These are phyloP conservation scores for Cyanoderma ruficeps DNA, from an alignment of 2,113 vertebrate genomes.

Conservation along the genomic window DNA sequence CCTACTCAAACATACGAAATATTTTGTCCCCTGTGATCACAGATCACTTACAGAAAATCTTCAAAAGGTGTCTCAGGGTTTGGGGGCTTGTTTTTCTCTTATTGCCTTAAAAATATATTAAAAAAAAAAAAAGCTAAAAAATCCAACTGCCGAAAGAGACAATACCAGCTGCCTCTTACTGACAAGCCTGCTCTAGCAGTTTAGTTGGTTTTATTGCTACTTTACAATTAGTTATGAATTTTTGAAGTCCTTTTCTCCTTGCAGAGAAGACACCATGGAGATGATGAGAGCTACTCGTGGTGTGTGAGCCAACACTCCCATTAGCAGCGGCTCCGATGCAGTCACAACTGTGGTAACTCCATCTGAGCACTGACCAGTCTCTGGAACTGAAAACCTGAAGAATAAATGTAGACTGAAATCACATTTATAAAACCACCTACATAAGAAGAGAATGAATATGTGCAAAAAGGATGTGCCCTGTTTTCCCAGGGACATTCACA, in stretches of 20 bases:
- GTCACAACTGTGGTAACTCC: background rate
- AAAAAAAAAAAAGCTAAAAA: background rate
- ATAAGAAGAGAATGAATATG: background rate
- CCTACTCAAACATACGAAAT: background rate
- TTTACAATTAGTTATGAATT: background rate
- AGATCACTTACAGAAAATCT: background rate
- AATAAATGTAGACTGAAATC: background rate
- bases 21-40: background rate
- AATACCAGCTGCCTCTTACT: background rate
- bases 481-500: background rate
- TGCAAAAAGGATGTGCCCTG: background rate
- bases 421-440: constrained; percentile 15
- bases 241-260: background rate
- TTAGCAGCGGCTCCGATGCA: background rate
- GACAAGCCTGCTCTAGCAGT: background rate
- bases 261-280: background rate
- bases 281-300: background rate
- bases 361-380: background rate
- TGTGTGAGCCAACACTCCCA: background rate
- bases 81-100: background rate
- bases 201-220: background rate
- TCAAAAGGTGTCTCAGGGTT: background rate
- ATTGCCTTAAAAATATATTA: background rate
- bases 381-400: background rate
- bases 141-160: background rate